Conservation (phyloP, 1,140 invertebrate species). For the Physella acuta region DNA sequence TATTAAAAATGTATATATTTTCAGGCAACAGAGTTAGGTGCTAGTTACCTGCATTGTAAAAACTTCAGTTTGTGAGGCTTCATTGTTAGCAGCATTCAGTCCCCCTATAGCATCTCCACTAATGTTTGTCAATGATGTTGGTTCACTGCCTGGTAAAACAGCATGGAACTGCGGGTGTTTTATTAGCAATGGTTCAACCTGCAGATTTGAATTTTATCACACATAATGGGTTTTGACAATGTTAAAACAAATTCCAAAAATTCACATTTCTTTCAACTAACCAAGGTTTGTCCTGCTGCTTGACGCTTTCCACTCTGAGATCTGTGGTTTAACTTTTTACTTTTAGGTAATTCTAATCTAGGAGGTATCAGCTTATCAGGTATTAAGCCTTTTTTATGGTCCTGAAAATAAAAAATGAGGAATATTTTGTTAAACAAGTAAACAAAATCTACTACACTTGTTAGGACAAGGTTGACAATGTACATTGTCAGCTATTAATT, state of each 20-base stretch:
- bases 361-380: slow-evolving; percentile 18
- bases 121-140: slow-evolving; percentile 5
- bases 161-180: slow-evolving; percentile 25
- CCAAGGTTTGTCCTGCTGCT: slow-evolving; percentile 12
- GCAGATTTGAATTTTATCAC: neutral
- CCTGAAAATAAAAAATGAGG: slow-evolving; percentile 9
- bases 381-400: slow-evolving; percentile 26
- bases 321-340: neutral
- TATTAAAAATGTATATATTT: too few species aligned
- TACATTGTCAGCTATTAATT: too few species aligned
- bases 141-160: slow-evolving; percentile 15
- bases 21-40: neutral
- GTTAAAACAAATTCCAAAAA: too few species aligned
- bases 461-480: too few species aligned
- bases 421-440: too few species aligned
- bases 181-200: slow-evolving; percentile 17
- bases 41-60: slow-evolving; percentile 24
- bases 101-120: neutral
- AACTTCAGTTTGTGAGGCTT: slow-evolving; percentile 8
- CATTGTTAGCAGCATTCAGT: neutral
- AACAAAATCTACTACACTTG: too few species aligned
- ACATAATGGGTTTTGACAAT: neutral
- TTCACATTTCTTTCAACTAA: too few species aligned
- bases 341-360: slow-evolving; percentile 11
- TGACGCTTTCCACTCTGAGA: neutral